Conservation (phyloP, 35 echinoderm and acorn worm species). For the Patiria miniata region DNA sequence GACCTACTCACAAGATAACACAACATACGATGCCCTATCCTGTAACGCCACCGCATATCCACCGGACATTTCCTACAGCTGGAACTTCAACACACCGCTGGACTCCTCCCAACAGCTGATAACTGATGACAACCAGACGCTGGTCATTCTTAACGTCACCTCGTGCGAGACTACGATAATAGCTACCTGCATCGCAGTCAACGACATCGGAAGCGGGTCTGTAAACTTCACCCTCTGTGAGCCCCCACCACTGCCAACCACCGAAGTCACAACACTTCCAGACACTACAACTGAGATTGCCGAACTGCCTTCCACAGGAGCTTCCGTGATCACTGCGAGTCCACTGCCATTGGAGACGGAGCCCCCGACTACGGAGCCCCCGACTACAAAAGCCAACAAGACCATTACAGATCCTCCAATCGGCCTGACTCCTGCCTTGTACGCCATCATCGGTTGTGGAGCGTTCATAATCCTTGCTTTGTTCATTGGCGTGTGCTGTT, state of each 20-base stretch:
- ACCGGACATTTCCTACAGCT: not conserved
- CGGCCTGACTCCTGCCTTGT: not conserved
- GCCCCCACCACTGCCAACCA: not conserved
- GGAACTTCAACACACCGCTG: conserved; percentile 32
- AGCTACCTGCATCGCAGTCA: not conserved
- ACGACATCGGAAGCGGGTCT: not conserved
- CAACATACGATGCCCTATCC: not conserved
- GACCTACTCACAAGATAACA: not conserved
- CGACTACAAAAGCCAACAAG: not conserved
- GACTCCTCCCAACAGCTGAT: not conserved
- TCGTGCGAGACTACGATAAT: conserved; percentile 6
- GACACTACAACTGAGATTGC: not conserved
- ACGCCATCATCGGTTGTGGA: not conserved
- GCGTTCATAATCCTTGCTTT: not conserved
- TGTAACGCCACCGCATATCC: not conserved
- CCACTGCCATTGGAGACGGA: not conserved
- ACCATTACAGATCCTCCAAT: not conserved
- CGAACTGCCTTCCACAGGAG: too few species aligned
- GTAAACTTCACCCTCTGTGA: conserved; percentile 13
- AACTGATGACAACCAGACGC: not conserved
- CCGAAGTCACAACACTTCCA: not conserved
- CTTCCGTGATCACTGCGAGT: not conserved
- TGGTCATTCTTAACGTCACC: conserved; percentile 4
- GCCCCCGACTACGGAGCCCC: too few species aligned
- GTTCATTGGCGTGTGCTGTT: not conserved